Evolutionary conservation across 2,797 vertebrate genomes (phyloP), one percentile per base, ranked within the genome.

Genomic region (Sebastes baramenuke): DNA sequence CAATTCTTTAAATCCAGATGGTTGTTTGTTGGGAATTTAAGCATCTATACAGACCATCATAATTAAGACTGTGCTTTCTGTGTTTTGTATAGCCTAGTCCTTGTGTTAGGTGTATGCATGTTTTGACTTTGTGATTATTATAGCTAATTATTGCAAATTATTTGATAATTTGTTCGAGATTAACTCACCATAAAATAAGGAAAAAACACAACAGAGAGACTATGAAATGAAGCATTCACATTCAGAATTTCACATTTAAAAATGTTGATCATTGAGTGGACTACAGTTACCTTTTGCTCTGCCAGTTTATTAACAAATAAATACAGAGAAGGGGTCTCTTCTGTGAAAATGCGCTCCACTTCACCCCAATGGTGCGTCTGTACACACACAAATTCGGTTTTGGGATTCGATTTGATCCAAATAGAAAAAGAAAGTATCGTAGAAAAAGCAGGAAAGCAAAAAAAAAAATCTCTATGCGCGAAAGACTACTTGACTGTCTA

Each of bases 231-330:
- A 92, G 86, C 92, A 95, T 88, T 92, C 77, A 94, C 87, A 92
- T 84, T 86, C 29, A 92, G 73, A 90, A 89, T 80, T 87, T 85
- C 67, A 93, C 86, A 94, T 87, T 49, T 69, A 77, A 76, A 87
- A 90, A 88, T 92, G 78, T 90, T 93, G 88, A 92, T 87, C 94
- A 93, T 93, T 93, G 87, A 94, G 92, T 95, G 91, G 88, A 92
- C 95, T 94, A 95, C 92, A 96, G 95, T 97, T 97, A 97, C 96
- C 96, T 97, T 95, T 92, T 89, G 85, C 87, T 94, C 94, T 95
- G 94, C 95, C 95, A 95, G 94, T 94, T 95, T 96, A 95, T 95
- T 94, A 95, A 96, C 95, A 96, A 94, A 94, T 95, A 94, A 93
- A 95, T 94, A 96, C 93, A 94, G 93, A 95, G 94, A 94, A 85